A percentile compares a stretch with the other conserved stretches of the same genome.
Evolutionary conservation across 2,888 invertebrate species (phyloP).

Genomic region (Tenthredo notha): DNA sequence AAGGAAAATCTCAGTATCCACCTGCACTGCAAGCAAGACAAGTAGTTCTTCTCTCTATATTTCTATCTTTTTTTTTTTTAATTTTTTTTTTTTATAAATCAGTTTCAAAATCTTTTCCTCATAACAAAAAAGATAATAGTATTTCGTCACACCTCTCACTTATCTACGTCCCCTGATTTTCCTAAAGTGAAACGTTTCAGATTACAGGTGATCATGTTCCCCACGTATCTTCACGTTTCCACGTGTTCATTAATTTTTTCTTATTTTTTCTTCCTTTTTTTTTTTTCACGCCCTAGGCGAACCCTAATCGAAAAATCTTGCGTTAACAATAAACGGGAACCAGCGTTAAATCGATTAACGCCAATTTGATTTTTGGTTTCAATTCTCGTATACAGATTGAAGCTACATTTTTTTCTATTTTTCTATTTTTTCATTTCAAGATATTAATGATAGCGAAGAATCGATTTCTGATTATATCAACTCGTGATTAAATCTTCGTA

Average conservation of each 20-base stretch:
- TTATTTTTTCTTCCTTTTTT: neutral
- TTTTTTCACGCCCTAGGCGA: neutral
- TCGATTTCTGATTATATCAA: neutral
- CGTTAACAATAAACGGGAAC: constrained; percentile 1
- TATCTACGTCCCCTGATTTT: neutral
- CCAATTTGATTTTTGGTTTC: too few species aligned
- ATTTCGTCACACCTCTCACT: neutral
- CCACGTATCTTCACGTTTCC: neutral
- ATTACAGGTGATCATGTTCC: neutral
- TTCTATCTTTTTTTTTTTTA: neutral
- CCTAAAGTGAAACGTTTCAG: neutral
- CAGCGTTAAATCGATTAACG: too few species aligned
- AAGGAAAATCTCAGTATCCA: neutral
- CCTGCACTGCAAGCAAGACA: neutral
- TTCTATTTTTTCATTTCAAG: neutral
- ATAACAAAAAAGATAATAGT: neutral
- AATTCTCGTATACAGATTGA: too few species aligned
- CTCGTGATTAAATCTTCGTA: neutral
- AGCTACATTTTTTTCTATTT: neutral
- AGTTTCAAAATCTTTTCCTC: neutral
- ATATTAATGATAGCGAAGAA: neutral
- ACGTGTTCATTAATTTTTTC: neutral
- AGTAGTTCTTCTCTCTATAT: neutral
- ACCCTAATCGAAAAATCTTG: constrained; percentile 12
- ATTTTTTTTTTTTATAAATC: neutral